These are phyloP conservation scores for Nezara viridula DNA, from an alignment of 2,888 invertebrate species.

Conservation along the genomic window DNA sequence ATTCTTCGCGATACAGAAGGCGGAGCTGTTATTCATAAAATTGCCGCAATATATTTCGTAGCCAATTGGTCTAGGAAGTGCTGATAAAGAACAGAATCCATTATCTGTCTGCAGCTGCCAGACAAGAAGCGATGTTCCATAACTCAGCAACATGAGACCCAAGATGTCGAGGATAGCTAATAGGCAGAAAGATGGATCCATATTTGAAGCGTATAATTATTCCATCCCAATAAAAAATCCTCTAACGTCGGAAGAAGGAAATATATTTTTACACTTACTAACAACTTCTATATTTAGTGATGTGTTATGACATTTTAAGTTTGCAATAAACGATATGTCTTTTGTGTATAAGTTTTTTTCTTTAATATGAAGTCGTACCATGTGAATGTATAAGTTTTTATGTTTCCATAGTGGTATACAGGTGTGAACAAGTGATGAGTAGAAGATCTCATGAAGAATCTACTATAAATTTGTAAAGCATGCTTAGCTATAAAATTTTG, in stretches of 20 bases:
- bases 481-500: no score
- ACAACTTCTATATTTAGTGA: neutral
- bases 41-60: constrained; percentile 25
- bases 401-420: no score
- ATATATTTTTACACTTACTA: neutral
- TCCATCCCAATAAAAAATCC: neutral
- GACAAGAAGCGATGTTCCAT: neutral
- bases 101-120: neutral
- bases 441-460: no score
- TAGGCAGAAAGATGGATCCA: neutral
- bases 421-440: no score
- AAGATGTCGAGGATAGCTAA: neutral
- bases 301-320: neutral
- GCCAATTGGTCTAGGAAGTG: constrained; percentile 30
- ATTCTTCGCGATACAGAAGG: neutral
- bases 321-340: no score
- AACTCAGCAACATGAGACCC: neutral
- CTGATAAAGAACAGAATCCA: neutral
- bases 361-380: no score
- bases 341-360: no score
- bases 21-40: constrained; percentile 27
- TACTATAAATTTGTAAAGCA: no score
- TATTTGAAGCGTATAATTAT: constrained; percentile 11
- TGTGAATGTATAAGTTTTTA: no score
- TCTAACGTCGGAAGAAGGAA: neutral